Conservation (phyloP, 2,888 invertebrate genomes). For the Amaurobius ferox region DNA sequence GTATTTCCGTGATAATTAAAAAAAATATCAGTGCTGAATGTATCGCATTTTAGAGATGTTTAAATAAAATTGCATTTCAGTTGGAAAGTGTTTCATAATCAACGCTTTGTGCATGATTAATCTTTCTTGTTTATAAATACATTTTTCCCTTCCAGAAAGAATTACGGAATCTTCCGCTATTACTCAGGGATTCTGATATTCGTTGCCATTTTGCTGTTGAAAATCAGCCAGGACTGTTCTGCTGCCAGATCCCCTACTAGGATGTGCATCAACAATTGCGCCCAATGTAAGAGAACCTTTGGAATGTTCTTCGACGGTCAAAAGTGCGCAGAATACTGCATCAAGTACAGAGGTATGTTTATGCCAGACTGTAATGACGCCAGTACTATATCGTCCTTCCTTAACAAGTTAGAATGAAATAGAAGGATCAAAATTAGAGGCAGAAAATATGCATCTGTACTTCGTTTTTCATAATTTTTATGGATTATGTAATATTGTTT, state of each 20-base stretch:
- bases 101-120: too few species aligned
- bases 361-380: slow-evolving; percentile 91
- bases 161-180: not conserved
- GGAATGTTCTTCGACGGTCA: slow-evolving; percentile 91
- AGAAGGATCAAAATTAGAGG: too few species aligned
- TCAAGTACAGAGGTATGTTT: slow-evolving; percentile 88
- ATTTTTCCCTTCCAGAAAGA: not conserved
- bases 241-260: slow-evolving; percentile 23
- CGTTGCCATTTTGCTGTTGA: not conserved
- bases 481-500: too few species aligned
- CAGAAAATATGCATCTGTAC: too few species aligned
- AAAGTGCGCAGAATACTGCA: slow-evolving; percentile 89
- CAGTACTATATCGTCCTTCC: slow-evolving; percentile 87
- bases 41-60: too few species aligned
- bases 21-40: too few species aligned
- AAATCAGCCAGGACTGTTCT: not conserved
- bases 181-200: not conserved
- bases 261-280: slow-evolving; percentile 84
- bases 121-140: too few species aligned
- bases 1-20: too few species aligned
- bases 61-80: too few species aligned
- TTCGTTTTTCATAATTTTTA: too few species aligned
- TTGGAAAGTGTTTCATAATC: too few species aligned
- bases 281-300: slow-evolving; percentile 92
- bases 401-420: too few species aligned